A percentile compares a stretch with the other conserved stretches of the same genome.
phyloP scores from a whole-genome alignment of 2,888 invertebrate genomes.

The Diaphora mendica region DNA sequence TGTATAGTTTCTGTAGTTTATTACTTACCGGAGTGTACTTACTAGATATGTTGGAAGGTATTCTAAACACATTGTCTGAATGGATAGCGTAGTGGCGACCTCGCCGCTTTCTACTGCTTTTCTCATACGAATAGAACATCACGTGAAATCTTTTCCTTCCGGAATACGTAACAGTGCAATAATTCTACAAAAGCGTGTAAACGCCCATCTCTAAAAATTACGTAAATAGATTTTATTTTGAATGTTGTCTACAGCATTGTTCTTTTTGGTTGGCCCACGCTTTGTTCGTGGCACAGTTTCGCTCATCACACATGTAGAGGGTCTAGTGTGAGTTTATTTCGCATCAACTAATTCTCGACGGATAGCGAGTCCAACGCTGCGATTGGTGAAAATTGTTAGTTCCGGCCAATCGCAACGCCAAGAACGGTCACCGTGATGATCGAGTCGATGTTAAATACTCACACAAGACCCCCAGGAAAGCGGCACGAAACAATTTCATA shows the following conservation, averaged over 20 bases:
- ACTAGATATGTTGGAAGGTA: neutral
- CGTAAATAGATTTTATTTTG: slow-evolving; percentile 24
- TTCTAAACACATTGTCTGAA: neutral
- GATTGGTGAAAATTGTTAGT: neutral
- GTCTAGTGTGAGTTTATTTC: neutral
- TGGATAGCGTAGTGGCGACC: no score
- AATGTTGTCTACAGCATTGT: slow-evolving; percentile 16
- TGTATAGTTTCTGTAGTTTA: neutral
- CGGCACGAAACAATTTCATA: slow-evolving; percentile 51
- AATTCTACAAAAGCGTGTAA: slow-evolving; percentile 9
- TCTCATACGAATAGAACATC: slow-evolving; percentile 7
- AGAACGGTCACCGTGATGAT: neutral
- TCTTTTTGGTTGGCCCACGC: slow-evolving; percentile 52
- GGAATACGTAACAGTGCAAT: slow-evolving; percentile 10
- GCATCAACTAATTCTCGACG: neutral
- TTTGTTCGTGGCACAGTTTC: slow-evolving; percentile 66
- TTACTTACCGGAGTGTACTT: neutral
- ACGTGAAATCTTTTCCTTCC: slow-evolving; percentile 5
- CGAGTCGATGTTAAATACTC: neutral
- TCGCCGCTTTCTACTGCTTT: neutral
- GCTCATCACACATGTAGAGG: slow-evolving; percentile 64
- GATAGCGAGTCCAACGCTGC: neutral
- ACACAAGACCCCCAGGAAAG: slow-evolving; percentile 26
- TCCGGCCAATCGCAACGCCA: neutral
- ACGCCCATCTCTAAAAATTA: slow-evolving; percentile 15